Percentiles rank a stretch among this genome's conserved stretches.
phyloP scores from a whole-genome alignment of 2,888 invertebrate genomes.

The Anagyrus pseudococci region DNA sequence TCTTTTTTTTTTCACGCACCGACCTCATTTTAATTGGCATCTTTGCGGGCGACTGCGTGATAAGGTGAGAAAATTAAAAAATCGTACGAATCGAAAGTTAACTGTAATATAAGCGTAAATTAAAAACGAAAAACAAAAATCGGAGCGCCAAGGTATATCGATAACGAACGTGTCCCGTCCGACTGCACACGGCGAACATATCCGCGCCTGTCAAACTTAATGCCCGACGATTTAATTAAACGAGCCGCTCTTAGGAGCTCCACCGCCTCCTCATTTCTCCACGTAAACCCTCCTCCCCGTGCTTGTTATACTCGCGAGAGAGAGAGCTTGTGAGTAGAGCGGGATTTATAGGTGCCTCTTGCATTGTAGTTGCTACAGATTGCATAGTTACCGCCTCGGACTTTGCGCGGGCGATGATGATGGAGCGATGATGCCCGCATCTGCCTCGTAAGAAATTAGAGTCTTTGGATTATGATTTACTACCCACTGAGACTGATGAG shows the following conservation, averaged over 20 bases:
- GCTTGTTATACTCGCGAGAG: constrained; percentile 9
- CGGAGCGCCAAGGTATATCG: constrained; percentile 5
- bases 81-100: neutral
- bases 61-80: neutral
- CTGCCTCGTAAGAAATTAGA: neutral
- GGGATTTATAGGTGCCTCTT: constrained; percentile 25
- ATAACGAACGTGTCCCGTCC: constrained; percentile 10
- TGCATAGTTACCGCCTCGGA: neutral
- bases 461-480: neutral
- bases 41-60: no score
- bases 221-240: constrained; percentile 32
- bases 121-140: constrained; percentile 1
- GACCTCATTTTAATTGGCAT: no score
- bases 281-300: neutral
- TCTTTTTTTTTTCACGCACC: no score
- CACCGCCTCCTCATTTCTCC: neutral
- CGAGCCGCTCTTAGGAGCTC: constrained; percentile 7
- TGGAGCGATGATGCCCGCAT: neutral
- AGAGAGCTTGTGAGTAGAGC: neutral
- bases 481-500: no score
- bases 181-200: constrained; percentile 18
- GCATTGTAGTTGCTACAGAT: constrained; percentile 13
- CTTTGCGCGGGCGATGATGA: no score
- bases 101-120: no score
- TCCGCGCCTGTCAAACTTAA: constrained; percentile 26